These are phyloP conservation scores for Rhinoderma darwinii DNA, from an alignment of 2,113 vertebrate species.

Conservation along the genomic window DNA sequence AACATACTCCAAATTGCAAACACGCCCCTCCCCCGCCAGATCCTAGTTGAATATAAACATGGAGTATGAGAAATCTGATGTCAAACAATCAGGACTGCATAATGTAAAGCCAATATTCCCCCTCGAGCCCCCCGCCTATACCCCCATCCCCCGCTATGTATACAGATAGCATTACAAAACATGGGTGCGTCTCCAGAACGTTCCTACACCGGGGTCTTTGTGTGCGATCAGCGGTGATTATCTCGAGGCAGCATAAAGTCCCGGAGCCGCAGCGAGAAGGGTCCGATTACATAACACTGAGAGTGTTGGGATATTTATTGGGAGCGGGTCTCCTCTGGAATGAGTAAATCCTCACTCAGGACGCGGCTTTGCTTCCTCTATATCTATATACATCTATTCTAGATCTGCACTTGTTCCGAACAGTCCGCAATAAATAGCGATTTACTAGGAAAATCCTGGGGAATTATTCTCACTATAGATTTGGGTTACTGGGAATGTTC, in stretches of 20 bases:
- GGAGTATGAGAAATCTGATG: background rate
- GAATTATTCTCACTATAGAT: background rate
- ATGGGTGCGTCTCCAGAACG: background rate
- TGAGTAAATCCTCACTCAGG: conserved; percentile 1
- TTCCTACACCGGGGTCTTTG: background rate
- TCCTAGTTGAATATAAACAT: background rate
- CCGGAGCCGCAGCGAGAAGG: background rate
- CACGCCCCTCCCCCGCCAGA: no score
- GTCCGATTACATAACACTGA: conserved; percentile 21
- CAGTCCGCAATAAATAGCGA: background rate
- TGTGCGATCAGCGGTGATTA: conserved; percentile 9
- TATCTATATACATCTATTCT: background rate
- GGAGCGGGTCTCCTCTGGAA: background rate
- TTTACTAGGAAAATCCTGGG: background rate
- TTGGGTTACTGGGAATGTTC: background rate
- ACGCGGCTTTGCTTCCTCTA: background rate
- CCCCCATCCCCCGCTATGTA: background rate
- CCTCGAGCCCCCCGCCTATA: background rate
- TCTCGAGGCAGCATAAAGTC: background rate
- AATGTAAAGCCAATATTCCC: background rate
- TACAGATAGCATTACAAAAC: background rate
- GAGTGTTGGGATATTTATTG: conserved; percentile 15
- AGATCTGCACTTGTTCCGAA: conserved; percentile 4
- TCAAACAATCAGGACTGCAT: background rate
- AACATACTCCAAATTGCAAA: no score